Conservation (phyloP, 2,797 vertebrate genomes). For the Pseudochromis fuscus region DNA sequence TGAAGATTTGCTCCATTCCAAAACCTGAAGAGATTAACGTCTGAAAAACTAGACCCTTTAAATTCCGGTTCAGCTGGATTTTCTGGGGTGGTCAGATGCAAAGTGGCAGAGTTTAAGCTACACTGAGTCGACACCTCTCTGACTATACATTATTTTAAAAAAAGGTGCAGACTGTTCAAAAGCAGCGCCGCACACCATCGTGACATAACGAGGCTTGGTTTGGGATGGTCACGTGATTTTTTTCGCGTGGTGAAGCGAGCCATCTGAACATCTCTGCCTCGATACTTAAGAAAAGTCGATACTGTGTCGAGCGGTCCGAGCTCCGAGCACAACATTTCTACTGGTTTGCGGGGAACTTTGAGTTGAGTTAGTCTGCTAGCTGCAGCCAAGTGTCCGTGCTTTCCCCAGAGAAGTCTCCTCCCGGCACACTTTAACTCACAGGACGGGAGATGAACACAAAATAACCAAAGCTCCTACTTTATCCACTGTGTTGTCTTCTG, state of each 20-base stretch:
- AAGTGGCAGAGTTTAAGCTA: no score
- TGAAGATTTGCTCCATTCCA: no score
- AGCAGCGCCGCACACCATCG: neutral
- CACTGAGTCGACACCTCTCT: no score
- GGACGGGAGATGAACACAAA: constrained; percentile 67
- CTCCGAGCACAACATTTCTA: neutral
- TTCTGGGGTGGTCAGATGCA: no score
- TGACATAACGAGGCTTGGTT: neutral
- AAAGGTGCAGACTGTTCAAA: neutral
- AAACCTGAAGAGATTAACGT: no score
- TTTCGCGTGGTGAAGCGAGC: constrained; percentile 11
- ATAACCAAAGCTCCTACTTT: constrained; percentile 29
- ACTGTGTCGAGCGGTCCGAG: neutral
- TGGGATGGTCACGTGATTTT: constrained; percentile 17
- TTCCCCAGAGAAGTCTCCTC: constrained; percentile 22
- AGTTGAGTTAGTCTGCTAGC: constrained; percentile 29
- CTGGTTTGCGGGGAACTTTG: constrained; percentile 15
- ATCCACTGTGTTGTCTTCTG: constrained; percentile 7
- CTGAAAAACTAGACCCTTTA: no score
- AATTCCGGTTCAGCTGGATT: no score
- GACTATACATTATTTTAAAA: neutral
- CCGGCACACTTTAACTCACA: constrained; percentile 30
- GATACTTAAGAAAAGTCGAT: constrained; percentile 6
- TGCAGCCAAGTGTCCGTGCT: constrained; percentile 34
- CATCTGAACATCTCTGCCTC: constrained; percentile 8